Conservation (phyloP, 2,888 invertebrate species). For the Myopa tessellatipennis region DNA sequence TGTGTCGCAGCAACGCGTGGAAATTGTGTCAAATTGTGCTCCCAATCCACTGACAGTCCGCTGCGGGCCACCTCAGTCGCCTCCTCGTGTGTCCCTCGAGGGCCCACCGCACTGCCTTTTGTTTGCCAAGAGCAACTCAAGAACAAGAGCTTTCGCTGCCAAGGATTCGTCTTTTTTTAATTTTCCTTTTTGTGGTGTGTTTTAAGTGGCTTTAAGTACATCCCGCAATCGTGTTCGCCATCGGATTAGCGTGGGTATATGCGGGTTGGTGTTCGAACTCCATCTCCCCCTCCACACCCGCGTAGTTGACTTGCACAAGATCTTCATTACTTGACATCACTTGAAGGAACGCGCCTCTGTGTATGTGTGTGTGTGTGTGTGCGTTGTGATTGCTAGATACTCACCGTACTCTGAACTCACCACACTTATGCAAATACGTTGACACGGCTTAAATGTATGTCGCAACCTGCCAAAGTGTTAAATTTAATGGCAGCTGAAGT, state of each 20-base stretch:
- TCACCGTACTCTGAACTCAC: conserved; percentile 1
- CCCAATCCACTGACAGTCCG: conserved; percentile 8
- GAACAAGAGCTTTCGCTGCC: too few relatives aligned
- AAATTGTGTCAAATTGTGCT: conserved; percentile 25
- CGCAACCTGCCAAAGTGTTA: conserved; percentile 7
- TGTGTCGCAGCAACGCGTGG: background rate
- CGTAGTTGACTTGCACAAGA: background rate
- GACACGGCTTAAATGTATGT: background rate
- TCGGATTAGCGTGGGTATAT: conserved; percentile 20
- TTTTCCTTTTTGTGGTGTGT: too few relatives aligned
- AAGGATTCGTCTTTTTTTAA: background rate
- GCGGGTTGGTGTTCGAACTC: background rate
- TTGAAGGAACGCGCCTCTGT: background rate
- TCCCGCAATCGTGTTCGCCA: conserved; percentile 24
- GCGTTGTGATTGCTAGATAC: background rate
- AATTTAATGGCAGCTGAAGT: conserved; percentile 25
- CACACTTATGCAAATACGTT: background rate
- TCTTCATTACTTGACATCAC: background rate
- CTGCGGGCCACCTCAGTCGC: background rate
- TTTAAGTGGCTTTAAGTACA: conserved; percentile 28
- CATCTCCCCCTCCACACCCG: background rate
- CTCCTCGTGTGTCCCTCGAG: background rate
- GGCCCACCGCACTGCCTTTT: background rate
- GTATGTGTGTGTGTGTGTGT: background rate
- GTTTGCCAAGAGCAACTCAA: background rate